Percentiles rank a stretch among this genome's conserved stretches.
Evolutionary conservation across 1,140 invertebrate species (phyloP).

Genomic region (Watersipora subatra): DNA sequence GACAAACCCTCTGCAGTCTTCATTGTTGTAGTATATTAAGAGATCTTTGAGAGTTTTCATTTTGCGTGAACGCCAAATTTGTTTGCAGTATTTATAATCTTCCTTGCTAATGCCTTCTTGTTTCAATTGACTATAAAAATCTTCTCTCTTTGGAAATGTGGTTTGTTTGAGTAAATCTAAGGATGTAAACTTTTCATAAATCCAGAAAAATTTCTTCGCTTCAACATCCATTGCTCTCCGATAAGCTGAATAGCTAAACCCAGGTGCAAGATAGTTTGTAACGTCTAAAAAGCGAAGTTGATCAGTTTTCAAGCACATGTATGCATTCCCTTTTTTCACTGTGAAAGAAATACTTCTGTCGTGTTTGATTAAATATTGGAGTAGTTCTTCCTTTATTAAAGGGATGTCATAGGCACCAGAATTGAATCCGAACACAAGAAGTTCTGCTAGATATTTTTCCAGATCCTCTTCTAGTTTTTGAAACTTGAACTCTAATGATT

Average conservation of each 20-base stretch:
- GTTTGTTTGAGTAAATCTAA: slow-evolving; percentile 8
- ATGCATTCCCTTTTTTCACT: slow-evolving; percentile 15
- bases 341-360: too few species aligned
- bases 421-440: too few species aligned
- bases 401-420: too few species aligned
- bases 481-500: too few species aligned
- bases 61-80: slow-evolving; percentile 10
- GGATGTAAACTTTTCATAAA: slow-evolving; percentile 13
- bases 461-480: too few species aligned
- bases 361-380: too few species aligned
- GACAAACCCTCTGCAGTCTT: slow-evolving; percentile 13
- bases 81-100: slow-evolving; percentile 10
- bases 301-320: slow-evolving; percentile 10
- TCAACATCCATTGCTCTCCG: slow-evolving; percentile 13
- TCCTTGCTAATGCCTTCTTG: slow-evolving; percentile 8
- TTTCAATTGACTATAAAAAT: slow-evolving; percentile 12
- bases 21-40: slow-evolving; percentile 15
- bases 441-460: too few species aligned
- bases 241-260: slow-evolving; percentile 11
- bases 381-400: too few species aligned
- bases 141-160: slow-evolving; percentile 5
- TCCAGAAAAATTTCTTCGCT: slow-evolving; percentile 16
- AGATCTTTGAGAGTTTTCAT: slow-evolving; percentile 14
- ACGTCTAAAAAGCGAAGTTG: slow-evolving; percentile 15
- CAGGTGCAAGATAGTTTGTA: slow-evolving; percentile 13